phyloP scores from a whole-genome alignment of 1,140 invertebrate genomes.

The Choristoneura fumiferana region DNA sequence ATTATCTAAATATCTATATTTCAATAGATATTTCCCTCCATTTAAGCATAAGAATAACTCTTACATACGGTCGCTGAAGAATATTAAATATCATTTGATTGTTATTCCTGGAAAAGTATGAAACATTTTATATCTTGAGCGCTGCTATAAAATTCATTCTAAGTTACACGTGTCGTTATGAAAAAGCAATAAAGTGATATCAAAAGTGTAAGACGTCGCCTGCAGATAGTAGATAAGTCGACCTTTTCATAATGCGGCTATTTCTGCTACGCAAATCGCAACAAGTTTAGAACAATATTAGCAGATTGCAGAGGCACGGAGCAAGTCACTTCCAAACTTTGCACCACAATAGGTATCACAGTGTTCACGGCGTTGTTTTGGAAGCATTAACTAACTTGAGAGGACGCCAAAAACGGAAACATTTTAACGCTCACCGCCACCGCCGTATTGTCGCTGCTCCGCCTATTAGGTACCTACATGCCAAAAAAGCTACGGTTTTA shows the following conservation, averaged over 20 bases:
- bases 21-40: too few relatives aligned
- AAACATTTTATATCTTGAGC: background rate
- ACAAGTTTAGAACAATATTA: constrained; percentile 25
- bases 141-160: background rate
- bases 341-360: constrained; percentile 51
- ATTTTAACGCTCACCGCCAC: constrained; percentile 54
- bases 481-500: constrained; percentile 43
- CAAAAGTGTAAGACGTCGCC: too few relatives aligned
- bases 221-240: background rate
- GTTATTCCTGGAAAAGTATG: background rate
- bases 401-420: constrained; percentile 69
- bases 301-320: constrained; percentile 31
- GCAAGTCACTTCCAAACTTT: constrained; percentile 46
- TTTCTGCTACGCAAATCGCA: constrained; percentile 15
- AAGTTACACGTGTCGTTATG: too few relatives aligned
- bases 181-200: too few relatives aligned
- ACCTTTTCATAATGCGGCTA: constrained; percentile 11
- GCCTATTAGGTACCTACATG: constrained; percentile 49
- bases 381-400: constrained; percentile 73
- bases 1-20: too few relatives aligned
- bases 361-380: constrained; percentile 67
- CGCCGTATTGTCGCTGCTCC: constrained; percentile 54
- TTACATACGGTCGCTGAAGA: background rate
- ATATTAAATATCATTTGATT: background rate
- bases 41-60: too few relatives aligned